Evolutionary conservation across 2,888 invertebrate genomes (phyloP).

Genomic region (Tridacna gigas): DNA sequence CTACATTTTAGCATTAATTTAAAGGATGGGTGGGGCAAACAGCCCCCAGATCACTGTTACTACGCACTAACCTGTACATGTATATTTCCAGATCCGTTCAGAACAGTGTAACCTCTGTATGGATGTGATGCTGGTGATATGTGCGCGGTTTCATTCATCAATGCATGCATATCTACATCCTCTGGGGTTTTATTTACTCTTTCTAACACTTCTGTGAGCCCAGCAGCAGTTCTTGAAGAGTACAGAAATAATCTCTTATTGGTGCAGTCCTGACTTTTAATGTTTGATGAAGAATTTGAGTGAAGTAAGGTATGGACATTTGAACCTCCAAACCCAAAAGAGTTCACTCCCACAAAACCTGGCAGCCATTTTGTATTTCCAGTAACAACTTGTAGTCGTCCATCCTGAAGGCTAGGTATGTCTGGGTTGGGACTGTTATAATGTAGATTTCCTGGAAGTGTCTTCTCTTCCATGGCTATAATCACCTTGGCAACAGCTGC

Average conservation of each 20-base stretch:
- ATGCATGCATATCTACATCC: slow-evolving; percentile 79
- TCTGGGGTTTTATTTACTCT: slow-evolving; percentile 88
- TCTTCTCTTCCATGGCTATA: slow-evolving; percentile 95
- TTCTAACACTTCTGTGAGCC: slow-evolving; percentile 90
- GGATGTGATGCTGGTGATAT: slow-evolving; percentile 90
- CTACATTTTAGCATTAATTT: too few relatives aligned
- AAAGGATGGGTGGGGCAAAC: too few relatives aligned
- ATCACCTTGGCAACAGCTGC: slow-evolving; percentile 96
- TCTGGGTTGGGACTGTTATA: slow-evolving; percentile 94
- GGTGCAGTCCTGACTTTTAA: slow-evolving; percentile 15
- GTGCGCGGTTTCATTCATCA: slow-evolving; percentile 79
- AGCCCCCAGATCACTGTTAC: too few relatives aligned
- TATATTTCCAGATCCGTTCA: slow-evolving; percentile 86
- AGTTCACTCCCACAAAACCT: slow-evolving; percentile 96
- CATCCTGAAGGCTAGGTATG: slow-evolving; percentile 95
- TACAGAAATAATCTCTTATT: slow-evolving; percentile 90
- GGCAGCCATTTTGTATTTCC: slow-evolving; percentile 94
- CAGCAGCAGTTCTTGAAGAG: slow-evolving; percentile 94
- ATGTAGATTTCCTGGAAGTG: slow-evolving; percentile 96
- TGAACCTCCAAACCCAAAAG: slow-evolving; percentile 98
- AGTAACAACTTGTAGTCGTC: slow-evolving; percentile 94
- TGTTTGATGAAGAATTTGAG: slow-evolving; percentile 84
- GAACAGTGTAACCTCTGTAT: slow-evolving; percentile 92
- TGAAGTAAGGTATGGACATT: slow-evolving; percentile 84
- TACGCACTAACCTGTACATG: slow-evolving; percentile 70